phyloP scores from a whole-genome alignment of 2,113 vertebrate species.

The Geothlypis trichas region DNA sequence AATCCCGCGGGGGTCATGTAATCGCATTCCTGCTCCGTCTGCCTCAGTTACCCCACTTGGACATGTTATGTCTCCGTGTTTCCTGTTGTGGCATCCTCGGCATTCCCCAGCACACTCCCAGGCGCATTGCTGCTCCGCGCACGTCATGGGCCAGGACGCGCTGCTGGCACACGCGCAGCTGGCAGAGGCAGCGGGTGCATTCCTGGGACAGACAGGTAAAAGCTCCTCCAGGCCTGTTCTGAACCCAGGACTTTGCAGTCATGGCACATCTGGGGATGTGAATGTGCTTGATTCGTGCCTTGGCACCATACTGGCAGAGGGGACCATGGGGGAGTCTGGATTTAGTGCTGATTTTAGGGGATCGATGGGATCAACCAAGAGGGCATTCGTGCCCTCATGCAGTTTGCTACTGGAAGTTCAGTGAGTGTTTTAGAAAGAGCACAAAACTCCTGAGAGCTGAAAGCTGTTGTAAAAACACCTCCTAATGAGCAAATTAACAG shows the following conservation, averaged over 20 bases:
- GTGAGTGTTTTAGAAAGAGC: neutral
- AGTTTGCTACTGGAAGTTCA: neutral
- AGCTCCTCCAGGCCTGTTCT: neutral
- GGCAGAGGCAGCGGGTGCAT: neutral
- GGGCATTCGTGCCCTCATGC: rapidly evolving
- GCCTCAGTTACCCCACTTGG: conserved; percentile 53
- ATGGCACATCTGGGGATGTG: rapidly evolving
- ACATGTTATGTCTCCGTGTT: neutral
- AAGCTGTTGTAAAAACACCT: neutral
- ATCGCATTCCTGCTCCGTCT: neutral
- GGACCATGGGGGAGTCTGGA: neutral
- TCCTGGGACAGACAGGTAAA: neutral
- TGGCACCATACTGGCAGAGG: neutral
- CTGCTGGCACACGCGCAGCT: rapidly evolving
- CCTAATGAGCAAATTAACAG: conserved; percentile 15
- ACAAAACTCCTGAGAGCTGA: neutral
- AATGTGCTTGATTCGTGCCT: rapidly evolving
- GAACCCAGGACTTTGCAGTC: neutral
- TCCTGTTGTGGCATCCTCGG: conserved; percentile 44
- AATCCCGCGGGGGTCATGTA: conserved; percentile 2
- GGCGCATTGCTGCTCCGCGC: neutral
- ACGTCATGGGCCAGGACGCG: neutral
- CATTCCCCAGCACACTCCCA: neutral
- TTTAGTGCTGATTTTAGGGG: neutral
- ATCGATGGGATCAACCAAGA: neutral